Conservation (phyloP, 2,888 invertebrate species). For the Liopterus haemorrhoidalis region DNA sequence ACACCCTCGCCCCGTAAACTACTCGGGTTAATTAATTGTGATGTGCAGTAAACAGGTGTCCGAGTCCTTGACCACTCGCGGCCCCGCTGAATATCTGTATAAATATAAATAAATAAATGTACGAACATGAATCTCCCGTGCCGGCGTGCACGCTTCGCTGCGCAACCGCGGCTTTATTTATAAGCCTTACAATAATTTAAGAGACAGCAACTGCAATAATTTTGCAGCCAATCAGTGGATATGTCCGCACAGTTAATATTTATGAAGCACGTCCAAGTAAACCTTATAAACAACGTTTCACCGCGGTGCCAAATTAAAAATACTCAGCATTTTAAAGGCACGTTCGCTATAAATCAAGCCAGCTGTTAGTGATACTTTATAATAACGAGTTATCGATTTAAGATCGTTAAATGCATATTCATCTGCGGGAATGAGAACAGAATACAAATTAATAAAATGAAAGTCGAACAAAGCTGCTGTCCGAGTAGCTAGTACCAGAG, state of each 20-base stretch:
- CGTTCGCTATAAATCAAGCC: constrained; percentile 21
- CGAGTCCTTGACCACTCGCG: too few relatives aligned
- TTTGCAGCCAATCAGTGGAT: constrained; percentile 24
- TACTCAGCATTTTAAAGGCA: constrained; percentile 24
- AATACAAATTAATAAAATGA: constrained; percentile 11
- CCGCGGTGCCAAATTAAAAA: constrained; percentile 23
- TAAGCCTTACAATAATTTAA: constrained; percentile 22
- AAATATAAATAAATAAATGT: background rate
- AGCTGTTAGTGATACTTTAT: constrained; percentile 21
- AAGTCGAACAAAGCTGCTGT: constrained; percentile 8
- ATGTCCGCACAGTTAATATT: constrained; percentile 25
- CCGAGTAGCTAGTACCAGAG: background rate
- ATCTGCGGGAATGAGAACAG: background rate
- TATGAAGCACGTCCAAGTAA: constrained; percentile 23
- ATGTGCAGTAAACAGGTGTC: too few relatives aligned
- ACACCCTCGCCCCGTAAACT: too few relatives aligned
- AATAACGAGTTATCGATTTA: constrained; percentile 10
- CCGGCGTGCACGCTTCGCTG: background rate
- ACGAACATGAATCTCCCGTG: background rate
- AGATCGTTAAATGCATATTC: constrained; percentile 2
- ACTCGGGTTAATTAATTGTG: too few relatives aligned
- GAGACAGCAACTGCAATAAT: constrained; percentile 23
- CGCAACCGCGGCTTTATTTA: constrained; percentile 15
- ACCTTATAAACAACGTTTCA: constrained; percentile 22
- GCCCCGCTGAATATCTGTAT: constrained; percentile 3